Conservation (phyloP, 2,888 invertebrate species). For the Ditula angustiorana region DNA sequence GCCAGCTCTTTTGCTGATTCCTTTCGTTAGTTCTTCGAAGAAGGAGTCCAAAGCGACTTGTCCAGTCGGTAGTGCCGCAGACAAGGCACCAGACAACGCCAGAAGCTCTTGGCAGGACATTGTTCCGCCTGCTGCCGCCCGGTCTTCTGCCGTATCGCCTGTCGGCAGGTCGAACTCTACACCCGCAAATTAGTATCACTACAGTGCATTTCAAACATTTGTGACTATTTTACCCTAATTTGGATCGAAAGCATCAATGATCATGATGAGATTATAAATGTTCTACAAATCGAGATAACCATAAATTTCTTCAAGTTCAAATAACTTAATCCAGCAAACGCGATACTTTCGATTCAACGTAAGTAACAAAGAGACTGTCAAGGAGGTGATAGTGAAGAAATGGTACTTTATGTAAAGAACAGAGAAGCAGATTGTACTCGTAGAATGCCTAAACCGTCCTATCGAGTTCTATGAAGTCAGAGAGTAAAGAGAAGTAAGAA, state of each 20-base stretch:
- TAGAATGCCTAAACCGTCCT: constrained; percentile 27
- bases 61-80: constrained; percentile 95
- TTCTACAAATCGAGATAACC: background rate
- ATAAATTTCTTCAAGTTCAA: background rate
- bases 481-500: constrained; percentile 60
- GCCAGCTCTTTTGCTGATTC: constrained; percentile 83
- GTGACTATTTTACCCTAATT: constrained; percentile 42
- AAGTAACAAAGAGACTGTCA: constrained; percentile 1
- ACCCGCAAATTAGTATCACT: constrained; percentile 56
- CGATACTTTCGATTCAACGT: constrained; percentile 12
- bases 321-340: background rate
- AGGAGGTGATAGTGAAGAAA: constrained; percentile 13
- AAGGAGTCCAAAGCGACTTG: constrained; percentile 93
- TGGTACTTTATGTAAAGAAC: constrained; percentile 1
- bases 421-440: constrained; percentile 21
- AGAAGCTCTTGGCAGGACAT: constrained; percentile 96
- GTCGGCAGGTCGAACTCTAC: constrained; percentile 83
- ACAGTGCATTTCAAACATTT: constrained; percentile 48
- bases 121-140: constrained; percentile 82
- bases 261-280: background rate
- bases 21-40: constrained; percentile 92
- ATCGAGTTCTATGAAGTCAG: constrained; percentile 44
- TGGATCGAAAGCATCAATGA: constrained; percentile 39
- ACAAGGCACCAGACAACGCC: constrained; percentile 96
- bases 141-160: constrained; percentile 75